A percentile compares a stretch with the other conserved stretches of the same genome.
phyloP scores from a whole-genome alignment of 2,888 invertebrate species.

The Drosophila macrothrix region DNA sequence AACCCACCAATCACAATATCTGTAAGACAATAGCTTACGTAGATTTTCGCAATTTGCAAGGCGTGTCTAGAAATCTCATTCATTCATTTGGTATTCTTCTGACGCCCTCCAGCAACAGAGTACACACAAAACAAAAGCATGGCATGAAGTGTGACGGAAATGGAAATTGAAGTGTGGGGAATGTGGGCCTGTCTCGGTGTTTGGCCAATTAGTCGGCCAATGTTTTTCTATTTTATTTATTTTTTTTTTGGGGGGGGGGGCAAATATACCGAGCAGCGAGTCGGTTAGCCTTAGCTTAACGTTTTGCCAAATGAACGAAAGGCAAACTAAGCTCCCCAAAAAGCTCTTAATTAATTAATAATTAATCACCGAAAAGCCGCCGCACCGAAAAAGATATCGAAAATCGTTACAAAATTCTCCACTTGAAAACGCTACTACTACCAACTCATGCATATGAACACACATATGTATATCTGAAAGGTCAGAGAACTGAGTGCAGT shows the following conservation, averaged over 20 bases:
- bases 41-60: not conserved
- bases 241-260: not conserved
- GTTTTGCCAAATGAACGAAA: conserved; percentile 40
- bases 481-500: conserved; percentile 1
- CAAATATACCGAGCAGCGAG: conserved; percentile 25
- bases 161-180: conserved; percentile 30
- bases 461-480: conserved; percentile 6
- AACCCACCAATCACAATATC: not conserved
- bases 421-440: conserved; percentile 23
- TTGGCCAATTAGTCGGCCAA: conserved; percentile 12
- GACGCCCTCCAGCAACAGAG: not conserved
- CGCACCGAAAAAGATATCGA: conserved; percentile 42
- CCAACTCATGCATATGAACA: not conserved
- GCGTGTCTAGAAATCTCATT: not conserved
- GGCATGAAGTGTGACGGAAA: conserved; percentile 43
- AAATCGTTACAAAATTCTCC: conserved; percentile 33
- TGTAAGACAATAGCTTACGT: not conserved
- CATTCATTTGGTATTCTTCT: not conserved
- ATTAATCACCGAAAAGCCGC: conserved; percentile 69
- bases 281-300: conserved; percentile 25
- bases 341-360: conserved; percentile 78
- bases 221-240: not conserved
- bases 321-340: conserved; percentile 53
- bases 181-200: conserved; percentile 27
- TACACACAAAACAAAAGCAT: conserved; percentile 29